Percentiles rank a stretch among this genome's conserved stretches.
phyloP scores from a whole-genome alignment of 2,797 vertebrate species.

The Pipistrellus pipistrellus region DNA sequence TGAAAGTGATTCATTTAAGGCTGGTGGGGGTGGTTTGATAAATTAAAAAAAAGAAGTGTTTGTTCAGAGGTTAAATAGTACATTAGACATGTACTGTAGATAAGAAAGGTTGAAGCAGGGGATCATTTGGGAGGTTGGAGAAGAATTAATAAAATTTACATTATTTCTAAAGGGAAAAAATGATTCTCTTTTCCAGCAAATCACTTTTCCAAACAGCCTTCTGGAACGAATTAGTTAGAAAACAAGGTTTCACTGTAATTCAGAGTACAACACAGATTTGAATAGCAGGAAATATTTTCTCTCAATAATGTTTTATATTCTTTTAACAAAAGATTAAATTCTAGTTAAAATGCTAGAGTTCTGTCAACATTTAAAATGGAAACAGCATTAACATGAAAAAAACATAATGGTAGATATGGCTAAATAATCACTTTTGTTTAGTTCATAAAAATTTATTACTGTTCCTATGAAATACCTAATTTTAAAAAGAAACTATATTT shows the following conservation, averaged over 20 bases:
- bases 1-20: too few relatives aligned
- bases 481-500: constrained; percentile 28
- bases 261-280: background rate
- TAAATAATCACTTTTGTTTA: constrained; percentile 27
- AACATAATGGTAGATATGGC: background rate
- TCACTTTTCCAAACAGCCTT: background rate
- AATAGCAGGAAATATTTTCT: background rate
- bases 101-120: background rate
- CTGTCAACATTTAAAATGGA: constrained; percentile 40
- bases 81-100: background rate
- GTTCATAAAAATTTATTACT: constrained; percentile 26
- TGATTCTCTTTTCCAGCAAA: background rate
- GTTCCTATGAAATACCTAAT: constrained; percentile 5
- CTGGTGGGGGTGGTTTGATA: too few relatives aligned
- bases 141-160: background rate
- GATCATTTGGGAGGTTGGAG: background rate
- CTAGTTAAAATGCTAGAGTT: constrained; percentile 23
- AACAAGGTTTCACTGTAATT: background rate
- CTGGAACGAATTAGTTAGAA: background rate
- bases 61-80: background rate
- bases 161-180: background rate
- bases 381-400: background rate
- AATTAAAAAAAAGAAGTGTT: background rate
- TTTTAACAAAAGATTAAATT: constrained; percentile 48
- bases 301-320: background rate